Percentiles rank a stretch among this genome's conserved stretches.
Evolutionary conservation across 2,888 invertebrate genomes (phyloP).

Genomic region (Chalcis sispes): DNA sequence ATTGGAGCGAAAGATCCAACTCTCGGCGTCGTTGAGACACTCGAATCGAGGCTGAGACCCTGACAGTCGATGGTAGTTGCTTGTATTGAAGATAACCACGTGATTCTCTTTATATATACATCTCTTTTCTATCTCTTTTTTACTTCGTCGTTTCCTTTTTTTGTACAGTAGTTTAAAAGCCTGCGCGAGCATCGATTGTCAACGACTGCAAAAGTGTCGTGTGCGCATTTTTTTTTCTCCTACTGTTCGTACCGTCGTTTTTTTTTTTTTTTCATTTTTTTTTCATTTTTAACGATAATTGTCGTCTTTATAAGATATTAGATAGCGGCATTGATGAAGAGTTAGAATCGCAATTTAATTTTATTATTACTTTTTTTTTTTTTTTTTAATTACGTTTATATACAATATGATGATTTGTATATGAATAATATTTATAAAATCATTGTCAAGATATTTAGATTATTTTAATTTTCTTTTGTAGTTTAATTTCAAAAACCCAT

Average conservation of each 20-base stretch:
- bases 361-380: neutral
- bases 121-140: conserved; percentile 14
- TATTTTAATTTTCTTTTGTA: too few relatives aligned
- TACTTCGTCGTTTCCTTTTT: neutral
- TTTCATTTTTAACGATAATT: conserved; percentile 2
- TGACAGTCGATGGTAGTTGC: conserved; percentile 38
- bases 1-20: conserved; percentile 21
- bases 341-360: neutral
- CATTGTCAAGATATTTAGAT: too few relatives aligned
- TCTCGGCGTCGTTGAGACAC: neutral
- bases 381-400: neutral
- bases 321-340: neutral
- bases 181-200: neutral
- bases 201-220: conserved; percentile 3
- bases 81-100: neutral
- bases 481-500: too few relatives aligned
- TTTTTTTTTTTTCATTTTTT: too few relatives aligned
- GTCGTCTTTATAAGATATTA: neutral
- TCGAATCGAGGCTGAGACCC: conserved; percentile 43
- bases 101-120: neutral
- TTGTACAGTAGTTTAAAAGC: neutral
- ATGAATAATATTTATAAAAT: too few relatives aligned
- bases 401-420: too few relatives aligned
- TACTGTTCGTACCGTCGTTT: neutral
- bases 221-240: conserved; percentile 1